Evolutionary conservation across 2,113 vertebrate species (phyloP).

Genomic region (Reinhardtius hippoglossoides): DNA sequence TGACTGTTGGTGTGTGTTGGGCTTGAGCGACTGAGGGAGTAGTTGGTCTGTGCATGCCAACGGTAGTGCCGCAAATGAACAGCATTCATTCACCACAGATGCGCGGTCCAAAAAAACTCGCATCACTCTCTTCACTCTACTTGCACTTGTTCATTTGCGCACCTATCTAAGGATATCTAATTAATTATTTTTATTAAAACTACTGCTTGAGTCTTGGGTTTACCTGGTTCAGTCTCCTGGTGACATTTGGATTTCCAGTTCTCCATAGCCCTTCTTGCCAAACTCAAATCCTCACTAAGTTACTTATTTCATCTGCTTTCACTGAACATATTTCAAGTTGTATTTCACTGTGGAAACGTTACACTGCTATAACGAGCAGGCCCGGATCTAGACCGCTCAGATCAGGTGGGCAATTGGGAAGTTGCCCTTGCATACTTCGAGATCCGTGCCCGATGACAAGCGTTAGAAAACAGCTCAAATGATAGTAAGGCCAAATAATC

Average conservation of each 20-base stretch:
- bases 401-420: no score
- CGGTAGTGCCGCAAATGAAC: constrained; percentile 25
- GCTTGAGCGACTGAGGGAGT: constrained; percentile 1
- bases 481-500: constrained; percentile 31
- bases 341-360: background rate
- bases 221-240: background rate
- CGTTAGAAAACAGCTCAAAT: background rate
- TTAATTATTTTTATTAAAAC: constrained; percentile 2
- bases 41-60: constrained; percentile 31
- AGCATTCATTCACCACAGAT: constrained; percentile 13
- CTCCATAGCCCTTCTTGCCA: background rate
- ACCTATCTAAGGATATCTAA: background rate
- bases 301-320: background rate
- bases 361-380: no score
- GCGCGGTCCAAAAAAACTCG: constrained; percentile 8
- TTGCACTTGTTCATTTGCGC: constrained; percentile 15
- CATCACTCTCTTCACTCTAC: background rate
- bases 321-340: background rate
- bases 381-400: no score
- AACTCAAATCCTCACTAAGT: background rate
- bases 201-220: background rate
- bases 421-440: no score
- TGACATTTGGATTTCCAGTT: background rate
- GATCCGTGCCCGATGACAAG: background rate
- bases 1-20: constrained; percentile 35